These are phyloP conservation scores for Donacobius atricapilla DNA, from an alignment of 2,113 vertebrate species.

Conservation along the genomic window DNA sequence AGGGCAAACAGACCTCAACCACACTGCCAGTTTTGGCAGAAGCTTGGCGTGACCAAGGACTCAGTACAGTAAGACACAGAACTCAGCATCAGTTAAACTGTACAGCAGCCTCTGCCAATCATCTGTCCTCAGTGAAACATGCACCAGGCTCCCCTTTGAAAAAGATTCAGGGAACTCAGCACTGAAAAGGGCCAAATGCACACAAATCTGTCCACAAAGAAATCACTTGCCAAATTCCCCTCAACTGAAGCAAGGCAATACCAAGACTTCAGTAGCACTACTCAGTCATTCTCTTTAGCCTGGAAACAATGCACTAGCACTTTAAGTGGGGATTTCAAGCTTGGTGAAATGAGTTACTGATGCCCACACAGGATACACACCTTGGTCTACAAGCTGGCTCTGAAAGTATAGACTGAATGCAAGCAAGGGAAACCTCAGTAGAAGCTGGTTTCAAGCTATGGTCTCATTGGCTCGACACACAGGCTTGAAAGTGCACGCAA, in stretches of 20 bases:
- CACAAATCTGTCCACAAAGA: neutral
- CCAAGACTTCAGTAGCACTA: neutral
- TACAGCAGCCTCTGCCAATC: neutral
- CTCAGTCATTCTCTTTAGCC: neutral
- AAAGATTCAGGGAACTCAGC: neutral
- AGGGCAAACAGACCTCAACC: neutral
- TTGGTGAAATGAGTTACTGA: accelerated
- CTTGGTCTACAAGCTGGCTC: neutral
- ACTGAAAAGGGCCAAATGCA: neutral
- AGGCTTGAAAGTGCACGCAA: neutral
- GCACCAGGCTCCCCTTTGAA: neutral
- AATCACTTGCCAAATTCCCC: neutral
- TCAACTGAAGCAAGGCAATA: neutral
- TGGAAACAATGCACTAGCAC: neutral
- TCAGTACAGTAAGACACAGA: neutral
- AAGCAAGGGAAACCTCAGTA: neutral
- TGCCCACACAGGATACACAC: neutral
- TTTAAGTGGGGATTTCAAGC: neutral
- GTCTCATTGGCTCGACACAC: neutral
- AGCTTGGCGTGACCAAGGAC: neutral
- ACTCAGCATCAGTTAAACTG: neutral
- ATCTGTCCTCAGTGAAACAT: neutral
- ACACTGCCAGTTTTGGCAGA: neutral
- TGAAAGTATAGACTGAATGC: neutral
- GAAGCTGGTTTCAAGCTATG: neutral